Evolutionary conservation across 2,113 vertebrate genomes (phyloP).

Genomic region (Saccopteryx bilineata): DNA sequence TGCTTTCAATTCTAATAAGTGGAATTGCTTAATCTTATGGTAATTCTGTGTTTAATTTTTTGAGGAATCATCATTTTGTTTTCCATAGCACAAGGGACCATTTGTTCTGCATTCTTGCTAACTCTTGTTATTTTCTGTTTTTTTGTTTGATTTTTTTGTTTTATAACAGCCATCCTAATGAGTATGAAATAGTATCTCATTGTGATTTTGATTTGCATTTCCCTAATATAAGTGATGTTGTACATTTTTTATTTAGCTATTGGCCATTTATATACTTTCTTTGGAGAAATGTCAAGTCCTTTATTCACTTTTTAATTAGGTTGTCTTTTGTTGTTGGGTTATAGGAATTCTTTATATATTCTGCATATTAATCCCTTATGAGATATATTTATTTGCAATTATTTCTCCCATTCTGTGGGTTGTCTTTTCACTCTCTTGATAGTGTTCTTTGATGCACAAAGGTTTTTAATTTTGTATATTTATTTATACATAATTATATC

Average conservation of each 20-base stretch:
- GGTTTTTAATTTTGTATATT: background rate
- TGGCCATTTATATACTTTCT: background rate
- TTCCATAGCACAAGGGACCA: background rate
- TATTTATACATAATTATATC: background rate
- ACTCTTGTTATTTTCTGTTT: background rate
- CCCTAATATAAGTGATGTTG: background rate
- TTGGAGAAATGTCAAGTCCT: background rate
- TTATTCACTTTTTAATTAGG: background rate
- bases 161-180: background rate
- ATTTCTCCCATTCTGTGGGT: background rate
- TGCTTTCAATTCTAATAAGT: background rate
- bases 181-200: constrained; percentile 6
- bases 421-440: background rate
- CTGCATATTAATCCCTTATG: background rate
- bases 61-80: background rate
- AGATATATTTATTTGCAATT: background rate
- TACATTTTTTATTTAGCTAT: background rate
- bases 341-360: constrained; percentile 4
- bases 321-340: constrained; percentile 37
- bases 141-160: background rate
- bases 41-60: constrained; percentile 32
- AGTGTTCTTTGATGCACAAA: background rate
- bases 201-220: constrained; percentile 34
- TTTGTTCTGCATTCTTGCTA: background rate
- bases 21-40: constrained; percentile 7